Base-by-base conservation (phyloP, 2,888 invertebrate species). In the Pinctada fucata region DNA sequence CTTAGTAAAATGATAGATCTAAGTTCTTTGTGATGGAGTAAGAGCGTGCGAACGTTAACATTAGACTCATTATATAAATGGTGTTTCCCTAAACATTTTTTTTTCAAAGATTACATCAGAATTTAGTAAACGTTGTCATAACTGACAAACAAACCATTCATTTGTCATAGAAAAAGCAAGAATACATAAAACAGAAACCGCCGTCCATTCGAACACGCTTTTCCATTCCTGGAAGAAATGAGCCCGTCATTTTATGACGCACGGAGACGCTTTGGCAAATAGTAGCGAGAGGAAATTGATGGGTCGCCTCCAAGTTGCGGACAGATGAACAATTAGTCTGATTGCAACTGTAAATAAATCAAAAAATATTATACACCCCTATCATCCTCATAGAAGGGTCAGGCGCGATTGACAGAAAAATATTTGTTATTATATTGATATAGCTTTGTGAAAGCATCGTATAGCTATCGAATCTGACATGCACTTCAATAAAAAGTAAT, bases 401-500 rank as follows among this genome's bases (percentile, higher is more conserved):
- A 71, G 64, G 66, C 70, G 75, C 64, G 72, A 75, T 75, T 80
- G 80, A 70, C 76, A 80, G 75, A 50, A 63, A 66, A 74, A 75
- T 77, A 67, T 80, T 80, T 80, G 76, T 73, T 66, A 78, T 75
- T 72, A 69, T 64, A 78, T 72, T 78, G 80, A 75, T 68, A 67
- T 66, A 50, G 77, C 72, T 72, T 80, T 80, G 77, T 77, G 47
- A 51, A 68, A 63, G 68, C 66, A 78, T 80, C 80, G 77, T 72
- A 75, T 72, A 71, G 64, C 75, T 71, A 76, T 80, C 80, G 49
- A 64, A 68, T 72, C 49, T 78, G 80, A 78, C 80, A 72, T 72
- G 76, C 73, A 63, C 58, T 52, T 71, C 73, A 77, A 80, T 80
- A 80, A 80, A 80, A 80, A 78, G 72, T 80, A 78, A 80, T 80